Evolutionary conservation across 2,113 vertebrate species (phyloP).

Genomic region (Nycticebus coucang): DNA sequence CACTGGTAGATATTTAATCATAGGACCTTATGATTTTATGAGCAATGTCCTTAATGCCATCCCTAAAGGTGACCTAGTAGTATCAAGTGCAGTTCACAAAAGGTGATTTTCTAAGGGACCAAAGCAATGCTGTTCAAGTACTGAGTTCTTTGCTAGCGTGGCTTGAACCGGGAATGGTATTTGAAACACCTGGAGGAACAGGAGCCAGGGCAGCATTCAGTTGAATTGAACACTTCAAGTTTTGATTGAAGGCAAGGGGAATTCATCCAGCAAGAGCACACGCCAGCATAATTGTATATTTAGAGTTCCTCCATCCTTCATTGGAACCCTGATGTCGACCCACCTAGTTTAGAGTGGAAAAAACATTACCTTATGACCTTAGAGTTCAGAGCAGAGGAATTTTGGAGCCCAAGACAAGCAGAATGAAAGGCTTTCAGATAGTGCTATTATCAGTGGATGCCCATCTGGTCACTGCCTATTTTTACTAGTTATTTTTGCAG

Average conservation of each 20-base stretch:
- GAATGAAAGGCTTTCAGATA: slow-evolving; percentile 34
- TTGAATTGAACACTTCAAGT: background rate
- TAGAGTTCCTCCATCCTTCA: background rate
- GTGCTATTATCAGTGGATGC: slow-evolving; percentile 43
- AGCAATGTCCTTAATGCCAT: background rate
- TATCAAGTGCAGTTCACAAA: background rate
- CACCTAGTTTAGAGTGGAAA: background rate
- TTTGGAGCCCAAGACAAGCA: background rate
- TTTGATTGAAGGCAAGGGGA: background rate
- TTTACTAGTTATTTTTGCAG: slow-evolving; percentile 61
- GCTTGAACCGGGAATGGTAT: background rate
- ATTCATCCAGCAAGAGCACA: background rate
- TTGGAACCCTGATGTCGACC: background rate
- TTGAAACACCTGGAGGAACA: background rate
- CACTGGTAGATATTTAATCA: background rate
- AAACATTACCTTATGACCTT: background rate
- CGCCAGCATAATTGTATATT: background rate
- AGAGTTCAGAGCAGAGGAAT: slow-evolving; percentile 11
- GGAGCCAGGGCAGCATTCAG: background rate
- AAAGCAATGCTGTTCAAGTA: background rate
- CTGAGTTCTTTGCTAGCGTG: background rate
- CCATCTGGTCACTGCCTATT: slow-evolving; percentile 69
- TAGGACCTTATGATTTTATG: background rate
- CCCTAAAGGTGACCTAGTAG: background rate
- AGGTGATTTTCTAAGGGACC: background rate